phyloP scores from a whole-genome alignment of 2,888 invertebrate species.

The Habroteleia sp. region DNA sequence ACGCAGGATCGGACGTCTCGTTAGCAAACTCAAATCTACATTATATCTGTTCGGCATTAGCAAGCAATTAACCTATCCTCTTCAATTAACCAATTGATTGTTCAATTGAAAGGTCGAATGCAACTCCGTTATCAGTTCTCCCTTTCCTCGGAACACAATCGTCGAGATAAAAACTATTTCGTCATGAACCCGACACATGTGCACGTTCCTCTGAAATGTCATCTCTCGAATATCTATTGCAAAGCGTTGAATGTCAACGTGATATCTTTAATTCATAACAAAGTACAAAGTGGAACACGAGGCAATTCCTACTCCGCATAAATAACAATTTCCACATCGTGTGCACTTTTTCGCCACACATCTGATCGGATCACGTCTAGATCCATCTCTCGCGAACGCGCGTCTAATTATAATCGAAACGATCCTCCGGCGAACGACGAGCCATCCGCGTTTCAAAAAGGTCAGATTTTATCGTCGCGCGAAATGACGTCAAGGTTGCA shows the following conservation, averaged over 20 bases:
- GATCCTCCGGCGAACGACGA: conserved; percentile 21
- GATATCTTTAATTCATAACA: conserved; percentile 57
- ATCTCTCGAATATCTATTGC: conserved; percentile 56
- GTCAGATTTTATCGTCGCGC: conserved; percentile 69
- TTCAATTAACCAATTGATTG: too few species aligned
- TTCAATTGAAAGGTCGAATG: too few species aligned
- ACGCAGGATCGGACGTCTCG: too few species aligned
- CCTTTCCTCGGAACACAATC: neutral
- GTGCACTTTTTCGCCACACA: conserved; percentile 20
- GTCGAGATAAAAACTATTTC: conserved; percentile 28
- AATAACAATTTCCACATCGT: conserved; percentile 26
- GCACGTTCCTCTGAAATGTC: conserved; percentile 41
- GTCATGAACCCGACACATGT: conserved; percentile 21
- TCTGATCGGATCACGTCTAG: conserved; percentile 26
- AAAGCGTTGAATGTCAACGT: conserved; percentile 56
- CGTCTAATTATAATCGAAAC: conserved; percentile 43
- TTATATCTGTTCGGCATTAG: too few species aligned
- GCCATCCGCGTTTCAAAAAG: conserved; percentile 64
- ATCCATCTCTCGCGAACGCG: conserved; percentile 2
- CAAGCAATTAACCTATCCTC: too few species aligned
- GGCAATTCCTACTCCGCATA: conserved; percentile 32
- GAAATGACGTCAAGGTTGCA: conserved; percentile 60
- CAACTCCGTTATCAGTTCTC: too few species aligned
- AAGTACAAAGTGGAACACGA: conserved; percentile 27
- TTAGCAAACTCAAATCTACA: too few species aligned